Percentiles rank a stretch among this genome's conserved stretches.
phyloP scores from a whole-genome alignment of 2,113 vertebrate genomes.

The Chaetodon trifascialis region DNA sequence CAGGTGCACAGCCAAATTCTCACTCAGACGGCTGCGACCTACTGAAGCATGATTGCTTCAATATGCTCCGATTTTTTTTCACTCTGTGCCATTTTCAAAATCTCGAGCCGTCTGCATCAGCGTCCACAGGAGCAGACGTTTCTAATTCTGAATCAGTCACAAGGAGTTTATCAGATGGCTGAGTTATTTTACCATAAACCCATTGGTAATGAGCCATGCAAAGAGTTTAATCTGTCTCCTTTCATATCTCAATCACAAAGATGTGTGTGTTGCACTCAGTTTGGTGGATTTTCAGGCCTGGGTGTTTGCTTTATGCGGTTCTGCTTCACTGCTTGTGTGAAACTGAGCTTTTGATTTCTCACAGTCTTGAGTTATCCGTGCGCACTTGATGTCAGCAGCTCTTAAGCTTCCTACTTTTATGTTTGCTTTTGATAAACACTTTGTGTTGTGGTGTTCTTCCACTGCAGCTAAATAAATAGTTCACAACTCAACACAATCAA shows the following conservation, averaged over 20 bases:
- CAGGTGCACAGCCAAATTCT: conserved; percentile 75
- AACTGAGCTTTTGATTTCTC: conserved; percentile 55
- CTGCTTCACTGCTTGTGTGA: conserved; percentile 33
- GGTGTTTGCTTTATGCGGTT: conserved; percentile 38
- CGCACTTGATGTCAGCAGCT: conserved; percentile 38
- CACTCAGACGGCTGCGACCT: conserved; percentile 59
- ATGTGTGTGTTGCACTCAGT: conserved; percentile 34
- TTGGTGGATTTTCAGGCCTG: conserved; percentile 30
- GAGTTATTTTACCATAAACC: conserved; percentile 77
- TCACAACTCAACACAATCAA: conserved; percentile 16
- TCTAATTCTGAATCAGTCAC: conserved; percentile 73
- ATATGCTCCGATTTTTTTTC: conserved; percentile 72
- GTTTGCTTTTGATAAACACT: conserved; percentile 51
- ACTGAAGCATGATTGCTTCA: conserved; percentile 80
- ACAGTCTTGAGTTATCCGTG: conserved; percentile 19
- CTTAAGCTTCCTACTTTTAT: conserved; percentile 21
- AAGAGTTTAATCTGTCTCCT: conserved; percentile 66
- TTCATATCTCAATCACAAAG: conserved; percentile 62
- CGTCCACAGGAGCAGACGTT: conserved; percentile 51
- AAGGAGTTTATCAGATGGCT: conserved; percentile 73
- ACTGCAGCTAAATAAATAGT: conserved; percentile 17
- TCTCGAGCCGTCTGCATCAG: conserved; percentile 16
- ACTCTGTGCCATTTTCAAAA: conserved; percentile 48
- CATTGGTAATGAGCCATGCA: conserved; percentile 69
- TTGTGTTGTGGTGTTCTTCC: conserved; percentile 37